phyloP scores from a whole-genome alignment of 2,888 invertebrate genomes.

The Cistogaster globosa region DNA sequence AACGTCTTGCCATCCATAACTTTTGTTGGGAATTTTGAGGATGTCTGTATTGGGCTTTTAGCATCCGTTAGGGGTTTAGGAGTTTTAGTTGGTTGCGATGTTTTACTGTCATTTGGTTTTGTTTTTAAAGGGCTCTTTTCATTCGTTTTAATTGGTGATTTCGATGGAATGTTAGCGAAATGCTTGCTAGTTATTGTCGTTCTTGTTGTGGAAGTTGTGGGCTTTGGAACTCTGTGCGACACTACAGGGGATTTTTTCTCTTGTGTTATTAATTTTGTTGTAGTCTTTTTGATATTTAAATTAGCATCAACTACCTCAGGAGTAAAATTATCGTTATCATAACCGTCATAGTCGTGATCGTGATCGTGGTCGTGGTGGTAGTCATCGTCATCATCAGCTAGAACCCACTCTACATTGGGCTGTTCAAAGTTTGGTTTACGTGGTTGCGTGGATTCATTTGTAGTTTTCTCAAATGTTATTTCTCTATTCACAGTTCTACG shows the following conservation, averaged over 20 bases:
- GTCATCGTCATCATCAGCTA: conserved; percentile 53
- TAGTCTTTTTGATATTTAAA: conserved; percentile 35
- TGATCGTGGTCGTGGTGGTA: conserved; percentile 21
- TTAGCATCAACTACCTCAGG: conserved; percentile 53
- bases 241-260: conserved; percentile 39
- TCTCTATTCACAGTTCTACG: conserved; percentile 76
- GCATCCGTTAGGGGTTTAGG: conserved; percentile 37
- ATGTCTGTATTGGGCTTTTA: background rate
- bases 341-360: conserved; percentile 9
- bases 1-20: background rate
- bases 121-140: conserved; percentile 42
- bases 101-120: conserved; percentile 17
- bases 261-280: conserved; percentile 55
- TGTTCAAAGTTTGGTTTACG: conserved; percentile 40
- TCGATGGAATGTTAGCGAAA: background rate
- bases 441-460: conserved; percentile 11
- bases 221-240: conserved; percentile 9
- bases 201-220: conserved; percentile 4
- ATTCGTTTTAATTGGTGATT: conserved; percentile 5
- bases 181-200: conserved; percentile 37
- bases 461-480: conserved; percentile 75
- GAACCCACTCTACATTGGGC: conserved; percentile 42
- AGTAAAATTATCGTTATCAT: conserved; percentile 30
- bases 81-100: conserved; percentile 14
- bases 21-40: conserved; percentile 5